These are phyloP conservation scores for Eulimnadia texana DNA, from an alignment of 1,140 invertebrate species.

Conservation along the genomic window DNA sequence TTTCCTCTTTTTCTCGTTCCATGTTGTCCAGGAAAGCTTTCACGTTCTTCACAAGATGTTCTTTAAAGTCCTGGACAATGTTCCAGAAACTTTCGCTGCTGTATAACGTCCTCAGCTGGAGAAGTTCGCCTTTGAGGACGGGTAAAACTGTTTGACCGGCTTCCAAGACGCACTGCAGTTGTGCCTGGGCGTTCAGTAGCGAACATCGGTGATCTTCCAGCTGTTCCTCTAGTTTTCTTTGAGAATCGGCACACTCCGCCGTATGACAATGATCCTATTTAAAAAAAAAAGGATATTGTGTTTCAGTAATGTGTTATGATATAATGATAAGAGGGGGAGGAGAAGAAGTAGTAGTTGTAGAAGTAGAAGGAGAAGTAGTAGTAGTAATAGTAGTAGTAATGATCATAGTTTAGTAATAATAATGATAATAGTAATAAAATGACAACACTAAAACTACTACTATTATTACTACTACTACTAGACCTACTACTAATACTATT, in stretches of 20 bases:
- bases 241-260: slow-evolving; percentile 19
- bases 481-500: no score
- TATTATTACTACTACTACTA: no score
- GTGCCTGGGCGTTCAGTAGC: slow-evolving; percentile 16
- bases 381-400: no score
- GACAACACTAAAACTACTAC: no score
- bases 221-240: slow-evolving; percentile 24
- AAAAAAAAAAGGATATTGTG: background rate
- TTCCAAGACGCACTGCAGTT: slow-evolving; percentile 20
- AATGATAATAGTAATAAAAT: no score
- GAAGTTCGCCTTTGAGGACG: slow-evolving; percentile 13
- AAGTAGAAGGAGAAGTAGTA: no score
- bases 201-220: slow-evolving; percentile 14
- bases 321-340: no score
- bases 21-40: background rate
- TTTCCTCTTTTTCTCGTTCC: background rate
- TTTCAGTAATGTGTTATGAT: no score
- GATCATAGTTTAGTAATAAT: no score
- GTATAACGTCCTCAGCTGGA: slow-evolving; percentile 12
- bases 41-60: background rate
- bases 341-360: no score
- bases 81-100: slow-evolving; percentile 8
- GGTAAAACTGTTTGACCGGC: slow-evolving; percentile 17
- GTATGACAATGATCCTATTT: background rate
- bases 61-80: background rate